A percentile compares a stretch with the other conserved stretches of the same genome.
These are phyloP conservation scores for Hemibagrus guttatus DNA, from an alignment of 2,797 vertebrate species.

Conservation along the genomic window DNA sequence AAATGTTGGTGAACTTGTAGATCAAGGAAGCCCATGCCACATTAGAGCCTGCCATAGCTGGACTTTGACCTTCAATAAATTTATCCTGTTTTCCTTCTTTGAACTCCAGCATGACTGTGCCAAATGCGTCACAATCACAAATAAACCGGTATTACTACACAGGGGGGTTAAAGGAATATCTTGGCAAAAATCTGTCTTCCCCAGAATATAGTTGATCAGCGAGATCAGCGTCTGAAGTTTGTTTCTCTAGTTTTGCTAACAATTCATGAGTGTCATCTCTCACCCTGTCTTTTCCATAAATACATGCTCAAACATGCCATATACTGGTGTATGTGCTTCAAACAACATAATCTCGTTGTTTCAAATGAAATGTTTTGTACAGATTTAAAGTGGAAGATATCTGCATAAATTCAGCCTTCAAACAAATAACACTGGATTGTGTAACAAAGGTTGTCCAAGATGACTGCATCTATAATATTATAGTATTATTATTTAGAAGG, in stretches of 20 bases:
- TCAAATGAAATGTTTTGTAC: background rate
- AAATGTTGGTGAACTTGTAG: background rate
- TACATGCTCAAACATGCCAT: background rate
- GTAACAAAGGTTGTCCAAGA: background rate
- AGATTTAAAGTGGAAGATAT: background rate
- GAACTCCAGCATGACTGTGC: background rate
- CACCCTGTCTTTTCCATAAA: background rate
- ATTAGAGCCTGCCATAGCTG: conserved; percentile 3
- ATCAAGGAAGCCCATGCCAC: background rate
- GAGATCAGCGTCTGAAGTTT: background rate
- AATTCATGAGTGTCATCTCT: background rate
- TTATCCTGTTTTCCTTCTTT: background rate
- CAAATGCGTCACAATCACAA: background rate
- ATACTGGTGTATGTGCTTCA: background rate
- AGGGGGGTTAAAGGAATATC: background rate
- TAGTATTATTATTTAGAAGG: background rate
- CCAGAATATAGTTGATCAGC: no score
- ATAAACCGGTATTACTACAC: conserved; percentile 4
- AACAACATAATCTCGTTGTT: background rate
- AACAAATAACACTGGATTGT: background rate
- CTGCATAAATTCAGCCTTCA: background rate
- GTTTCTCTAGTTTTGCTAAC: background rate
- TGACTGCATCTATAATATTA: background rate
- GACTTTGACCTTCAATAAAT: conserved; percentile 6
- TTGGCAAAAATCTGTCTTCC: background rate